phyloP scores from a whole-genome alignment of 2,797 vertebrate genomes.

The Pachyuromys duprasi region DNA sequence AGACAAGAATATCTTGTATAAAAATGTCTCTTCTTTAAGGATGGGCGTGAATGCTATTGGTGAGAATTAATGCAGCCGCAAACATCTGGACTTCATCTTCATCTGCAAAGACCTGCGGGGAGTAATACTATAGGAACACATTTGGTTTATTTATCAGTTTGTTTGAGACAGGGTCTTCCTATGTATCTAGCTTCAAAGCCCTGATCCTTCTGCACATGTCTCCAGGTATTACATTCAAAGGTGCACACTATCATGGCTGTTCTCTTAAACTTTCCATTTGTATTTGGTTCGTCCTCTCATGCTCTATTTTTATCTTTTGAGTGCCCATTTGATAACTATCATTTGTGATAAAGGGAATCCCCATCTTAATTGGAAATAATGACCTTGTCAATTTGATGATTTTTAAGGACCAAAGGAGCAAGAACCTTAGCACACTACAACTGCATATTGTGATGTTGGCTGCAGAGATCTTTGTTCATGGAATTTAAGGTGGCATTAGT shows the following conservation, averaged over 20 bases:
- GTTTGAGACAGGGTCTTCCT: background rate
- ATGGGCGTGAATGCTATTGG: background rate
- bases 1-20: no score
- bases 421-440: background rate
- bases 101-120: background rate
- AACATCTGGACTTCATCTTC: background rate
- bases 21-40: background rate
- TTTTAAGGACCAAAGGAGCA: background rate
- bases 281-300: background rate
- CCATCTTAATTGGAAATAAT: constrained; percentile 34
- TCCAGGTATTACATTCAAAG: background rate
- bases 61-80: background rate
- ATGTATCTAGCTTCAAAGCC: background rate
- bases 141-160: background rate
- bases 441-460: background rate
- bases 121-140: background rate
- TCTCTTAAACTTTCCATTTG: background rate
- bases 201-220: background rate
- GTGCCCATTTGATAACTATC: background rate
- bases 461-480: background rate
- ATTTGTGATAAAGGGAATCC: constrained; percentile 12
- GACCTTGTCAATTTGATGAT: background rate
- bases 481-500: background rate
- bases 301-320: background rate
- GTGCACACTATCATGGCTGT: no score